Evolutionary conservation across 1,140 invertebrate species (phyloP), one percentile per base, ranked within the genome.

Genomic region (Oryzaephilus surinamensis): DNA sequence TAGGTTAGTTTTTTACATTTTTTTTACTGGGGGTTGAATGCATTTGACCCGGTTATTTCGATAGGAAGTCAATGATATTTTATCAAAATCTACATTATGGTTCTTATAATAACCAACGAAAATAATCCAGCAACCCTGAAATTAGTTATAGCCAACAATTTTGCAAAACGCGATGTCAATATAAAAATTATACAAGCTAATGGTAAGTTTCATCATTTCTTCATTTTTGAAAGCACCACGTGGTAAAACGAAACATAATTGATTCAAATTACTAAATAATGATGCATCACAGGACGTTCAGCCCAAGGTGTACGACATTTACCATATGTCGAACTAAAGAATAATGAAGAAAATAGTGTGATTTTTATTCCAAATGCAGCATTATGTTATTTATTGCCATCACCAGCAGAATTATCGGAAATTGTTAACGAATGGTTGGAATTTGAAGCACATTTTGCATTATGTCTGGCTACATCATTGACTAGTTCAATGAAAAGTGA

Each of bases 371-470:
- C 64, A 2, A 73, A 70, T 59, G 68, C 74, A 26, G 68, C 69
- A 10, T 55, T 73, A 26, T 67, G 68, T 33, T 72, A 70, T 52
- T 47, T 79, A 20, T 48, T 68, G n/a, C 61, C 62, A 28, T 24
- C 51, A 14, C 19, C 47, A 15, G 45, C 60, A 41, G 57, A 67
- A 8, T 49, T 63, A 16, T 48, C 53, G 34, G 26, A 54, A 52
- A 31, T 52, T 38, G 69, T 70, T 24, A 69, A 75, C 36, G 70
- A 77, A 58, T 81, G 81, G 73, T 59, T 82, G 32, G 83, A 88
- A 61, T 86, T 82, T 81, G 81, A 86, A 43, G 65, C 73, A 26
- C n/a, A n/a, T n/a, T n/a, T n/a, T n/a, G n/a, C n/a, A n/a, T n/a
- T n/a, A n/a, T n/a, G n/a, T n/a, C n/a, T n/a, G n/a, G n/a, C n/a